Conservation (phyloP, 2,797 vertebrate genomes). For the Podargus strigoides region DNA sequence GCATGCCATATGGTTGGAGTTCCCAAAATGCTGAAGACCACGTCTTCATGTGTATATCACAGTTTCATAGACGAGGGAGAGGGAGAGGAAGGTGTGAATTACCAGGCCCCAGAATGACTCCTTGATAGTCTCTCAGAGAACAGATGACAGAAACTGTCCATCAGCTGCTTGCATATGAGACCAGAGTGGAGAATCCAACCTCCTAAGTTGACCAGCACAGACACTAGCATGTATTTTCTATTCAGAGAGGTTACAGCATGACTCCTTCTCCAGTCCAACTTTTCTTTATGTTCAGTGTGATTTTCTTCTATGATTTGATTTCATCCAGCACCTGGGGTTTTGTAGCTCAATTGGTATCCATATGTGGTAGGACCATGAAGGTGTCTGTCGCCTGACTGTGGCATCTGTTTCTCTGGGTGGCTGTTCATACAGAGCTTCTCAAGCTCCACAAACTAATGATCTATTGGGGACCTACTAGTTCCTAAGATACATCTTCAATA, state of each 20-base stretch:
- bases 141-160: not conserved
- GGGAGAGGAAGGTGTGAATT: not conserved
- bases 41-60: not conserved
- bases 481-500: not conserved
- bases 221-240: not conserved
- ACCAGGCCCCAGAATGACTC: not conserved
- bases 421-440: not conserved
- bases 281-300: not conserved
- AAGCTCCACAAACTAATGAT: not conserved
- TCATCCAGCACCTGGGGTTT: not conserved
- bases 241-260: not conserved
- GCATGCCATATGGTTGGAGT: not conserved
- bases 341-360: not conserved
- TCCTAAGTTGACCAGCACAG: not conserved
- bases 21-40: not conserved
- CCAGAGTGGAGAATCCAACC: not conserved
- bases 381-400: not conserved
- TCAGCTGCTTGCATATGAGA: not conserved
- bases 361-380: not conserved
- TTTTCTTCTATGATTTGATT: not conserved
- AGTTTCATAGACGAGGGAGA: not conserved
- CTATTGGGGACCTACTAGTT: not conserved
- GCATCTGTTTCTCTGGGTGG: not conserved
- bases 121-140: not conserved
- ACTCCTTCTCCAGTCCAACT: not conserved